A percentile compares a stretch with the other conserved stretches of the same genome.
These are phyloP conservation scores for Amblyornis subalaris DNA, from an alignment of 2,113 vertebrate species.

Conservation along the genomic window DNA sequence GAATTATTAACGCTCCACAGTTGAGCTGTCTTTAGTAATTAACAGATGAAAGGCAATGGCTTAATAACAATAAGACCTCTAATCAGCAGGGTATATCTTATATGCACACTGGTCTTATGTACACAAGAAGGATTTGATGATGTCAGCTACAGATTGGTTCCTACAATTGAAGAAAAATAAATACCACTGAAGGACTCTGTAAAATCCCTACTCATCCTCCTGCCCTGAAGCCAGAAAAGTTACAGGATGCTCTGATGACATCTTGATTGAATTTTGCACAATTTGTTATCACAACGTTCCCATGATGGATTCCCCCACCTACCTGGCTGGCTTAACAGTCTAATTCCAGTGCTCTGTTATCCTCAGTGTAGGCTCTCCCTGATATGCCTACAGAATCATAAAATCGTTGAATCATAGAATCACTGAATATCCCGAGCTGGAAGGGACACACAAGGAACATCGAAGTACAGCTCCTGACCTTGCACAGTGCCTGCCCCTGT, in stretches of 20 bases:
- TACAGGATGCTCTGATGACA: neutral
- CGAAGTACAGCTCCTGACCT: fast-evolving
- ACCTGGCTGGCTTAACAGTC: neutral
- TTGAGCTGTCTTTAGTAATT: slow-evolving; percentile 1
- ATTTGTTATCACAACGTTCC: neutral
- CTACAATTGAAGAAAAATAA: neutral
- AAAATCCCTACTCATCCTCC: neutral
- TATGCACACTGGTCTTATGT: neutral
- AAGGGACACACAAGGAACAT: neutral
- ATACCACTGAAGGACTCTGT: neutral
- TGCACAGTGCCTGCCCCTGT: neutral
- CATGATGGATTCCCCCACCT: fast-evolving
- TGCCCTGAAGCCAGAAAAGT: neutral
- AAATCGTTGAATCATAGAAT: too few species aligned
- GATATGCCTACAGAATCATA: neutral
- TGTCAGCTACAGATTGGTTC: neutral
- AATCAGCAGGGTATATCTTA: neutral
- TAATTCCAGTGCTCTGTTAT: neutral
- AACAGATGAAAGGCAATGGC: neutral
- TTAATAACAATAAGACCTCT: neutral
- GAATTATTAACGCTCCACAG: slow-evolving; percentile 4
- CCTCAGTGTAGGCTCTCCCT: neutral
- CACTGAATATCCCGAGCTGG: neutral
- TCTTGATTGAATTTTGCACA: neutral
- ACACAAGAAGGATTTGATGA: neutral